phyloP scores from a whole-genome alignment of 2,888 invertebrate species.

The Venusia cambrica region DNA sequence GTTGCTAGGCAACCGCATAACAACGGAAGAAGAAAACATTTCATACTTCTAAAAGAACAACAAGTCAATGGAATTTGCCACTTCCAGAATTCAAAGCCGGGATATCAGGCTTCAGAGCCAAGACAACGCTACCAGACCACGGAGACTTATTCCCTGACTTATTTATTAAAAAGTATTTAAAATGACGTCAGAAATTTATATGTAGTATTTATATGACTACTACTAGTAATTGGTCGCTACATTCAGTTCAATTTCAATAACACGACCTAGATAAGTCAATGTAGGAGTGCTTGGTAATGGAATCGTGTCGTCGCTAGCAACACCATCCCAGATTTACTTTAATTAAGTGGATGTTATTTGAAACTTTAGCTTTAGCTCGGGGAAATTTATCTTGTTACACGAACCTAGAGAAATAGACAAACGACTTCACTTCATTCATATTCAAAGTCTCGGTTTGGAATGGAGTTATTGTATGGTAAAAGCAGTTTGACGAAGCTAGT shows the following conservation, averaged over 20 bases:
- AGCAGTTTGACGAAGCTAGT: too few species aligned
- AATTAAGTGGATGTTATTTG: slow-evolving; percentile 73
- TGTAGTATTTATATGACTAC: too few species aligned
- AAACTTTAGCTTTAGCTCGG: slow-evolving; percentile 56
- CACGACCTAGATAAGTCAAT: slow-evolving; percentile 44
- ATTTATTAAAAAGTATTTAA: too few species aligned
- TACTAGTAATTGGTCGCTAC: too few species aligned
- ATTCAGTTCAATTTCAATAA: slow-evolving; percentile 42
- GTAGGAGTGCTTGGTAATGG: slow-evolving; percentile 61
- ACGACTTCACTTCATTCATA: slow-evolving; percentile 21
- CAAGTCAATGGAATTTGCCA: too few species aligned
- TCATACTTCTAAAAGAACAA: too few species aligned
- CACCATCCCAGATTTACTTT: slow-evolving; percentile 71
- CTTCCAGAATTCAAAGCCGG: too few species aligned
- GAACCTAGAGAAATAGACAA: slow-evolving; percentile 36
- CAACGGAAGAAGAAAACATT: too few species aligned
- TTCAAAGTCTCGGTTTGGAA: slow-evolving; percentile 15
- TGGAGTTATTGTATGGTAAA: slow-evolving; percentile 14
- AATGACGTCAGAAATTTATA: slow-evolving; percentile 26
- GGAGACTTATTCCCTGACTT: too few species aligned
- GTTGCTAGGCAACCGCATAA: too few species aligned
- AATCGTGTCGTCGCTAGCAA: slow-evolving; percentile 63
- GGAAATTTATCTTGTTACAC: slow-evolving; percentile 58
- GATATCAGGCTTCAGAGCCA: too few species aligned
- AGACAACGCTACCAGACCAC: too few species aligned